Conservation (phyloP, 2,888 invertebrate species). For the Spisula solida region DNA sequence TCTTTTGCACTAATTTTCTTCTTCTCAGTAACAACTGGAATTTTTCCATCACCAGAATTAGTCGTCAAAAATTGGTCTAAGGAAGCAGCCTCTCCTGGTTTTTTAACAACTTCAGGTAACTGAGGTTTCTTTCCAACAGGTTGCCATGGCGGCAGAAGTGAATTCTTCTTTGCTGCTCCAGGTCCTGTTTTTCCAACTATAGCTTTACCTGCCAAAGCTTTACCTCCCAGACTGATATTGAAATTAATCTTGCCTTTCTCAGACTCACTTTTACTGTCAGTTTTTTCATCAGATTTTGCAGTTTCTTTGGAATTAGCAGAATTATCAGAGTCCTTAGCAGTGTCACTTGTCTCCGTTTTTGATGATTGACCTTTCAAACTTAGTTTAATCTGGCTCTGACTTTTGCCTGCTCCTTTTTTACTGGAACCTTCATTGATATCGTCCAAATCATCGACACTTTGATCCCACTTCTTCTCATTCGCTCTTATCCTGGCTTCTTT, state of each 20-base stretch:
- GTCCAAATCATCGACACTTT: conserved; percentile 56
- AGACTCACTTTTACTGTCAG: conserved; percentile 44
- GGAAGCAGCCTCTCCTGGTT: conserved; percentile 63
- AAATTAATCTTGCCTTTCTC: conserved; percentile 60
- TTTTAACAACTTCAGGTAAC: conserved; percentile 45
- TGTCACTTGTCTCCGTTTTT: conserved; percentile 38
- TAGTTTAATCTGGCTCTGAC: conserved; percentile 52
- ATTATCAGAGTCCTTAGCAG: conserved; percentile 56
- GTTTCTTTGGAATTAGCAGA: conserved; percentile 43
- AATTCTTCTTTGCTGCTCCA: conserved; percentile 62
- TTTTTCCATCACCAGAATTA: conserved; percentile 68
- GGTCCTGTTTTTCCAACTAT: conserved; percentile 49
- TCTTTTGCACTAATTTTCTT: conserved; percentile 73
- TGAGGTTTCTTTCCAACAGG: conserved; percentile 72
- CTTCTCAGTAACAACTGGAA: conserved; percentile 72
- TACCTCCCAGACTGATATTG: conserved; percentile 51
- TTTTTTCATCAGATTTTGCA: conserved; percentile 47
- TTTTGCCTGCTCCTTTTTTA: conserved; percentile 28
- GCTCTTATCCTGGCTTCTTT: conserved; percentile 50
- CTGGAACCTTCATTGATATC: conserved; percentile 24
- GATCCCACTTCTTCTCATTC: conserved; percentile 58
- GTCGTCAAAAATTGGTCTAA: conserved; percentile 75
- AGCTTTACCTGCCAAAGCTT: conserved; percentile 41
- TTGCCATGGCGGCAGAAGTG: conserved; percentile 74
- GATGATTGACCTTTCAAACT: conserved; percentile 50